phyloP scores from a whole-genome alignment of 2,113 vertebrate genomes.

The Paratilapia polleni region DNA sequence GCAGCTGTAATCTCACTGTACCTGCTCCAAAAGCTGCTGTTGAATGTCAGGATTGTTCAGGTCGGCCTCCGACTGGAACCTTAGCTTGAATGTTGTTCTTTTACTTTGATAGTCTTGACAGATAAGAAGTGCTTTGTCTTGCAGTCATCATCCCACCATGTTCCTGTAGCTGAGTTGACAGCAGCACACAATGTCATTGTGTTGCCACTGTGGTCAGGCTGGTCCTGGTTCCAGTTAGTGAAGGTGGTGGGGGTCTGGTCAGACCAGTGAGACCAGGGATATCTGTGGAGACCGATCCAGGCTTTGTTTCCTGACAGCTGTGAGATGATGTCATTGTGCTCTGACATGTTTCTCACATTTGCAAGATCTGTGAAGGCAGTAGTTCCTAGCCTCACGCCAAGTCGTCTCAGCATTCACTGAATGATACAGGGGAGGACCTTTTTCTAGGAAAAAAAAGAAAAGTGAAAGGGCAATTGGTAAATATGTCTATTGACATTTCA shows the following conservation, averaged over 20 bases:
- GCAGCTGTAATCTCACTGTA: background rate
- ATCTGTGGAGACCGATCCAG: slow-evolving; percentile 60
- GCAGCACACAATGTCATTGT: background rate
- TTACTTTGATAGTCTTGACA: slow-evolving; percentile 1
- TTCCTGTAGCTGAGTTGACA: background rate
- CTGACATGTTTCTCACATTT: slow-evolving; percentile 22
- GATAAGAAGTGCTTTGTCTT: background rate
- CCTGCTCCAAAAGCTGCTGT: slow-evolving; percentile 47
- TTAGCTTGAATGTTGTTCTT: slow-evolving; percentile 4
- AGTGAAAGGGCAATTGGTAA: background rate
- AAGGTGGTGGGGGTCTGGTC: slow-evolving; percentile 2
- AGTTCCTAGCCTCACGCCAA: background rate
- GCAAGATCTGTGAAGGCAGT: slow-evolving; percentile 48
- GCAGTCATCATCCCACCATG: background rate
- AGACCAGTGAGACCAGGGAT: slow-evolving; percentile 41
- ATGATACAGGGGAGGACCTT: background rate
- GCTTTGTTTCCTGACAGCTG: fast-evolving
- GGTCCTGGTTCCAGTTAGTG: background rate
- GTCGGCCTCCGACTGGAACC: slow-evolving; percentile 37
- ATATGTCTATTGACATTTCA: background rate
- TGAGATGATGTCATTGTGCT: background rate
- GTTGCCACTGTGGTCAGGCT: fast-evolving
- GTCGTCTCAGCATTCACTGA: fast-evolving
- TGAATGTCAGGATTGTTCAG: slow-evolving; percentile 29
- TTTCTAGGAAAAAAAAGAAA: slow-evolving; percentile 12